Percentiles rank a stretch among this genome's conserved stretches.
phyloP scores from a whole-genome alignment of 2,888 invertebrate species.

The Gymnosoma rotundatum region DNA sequence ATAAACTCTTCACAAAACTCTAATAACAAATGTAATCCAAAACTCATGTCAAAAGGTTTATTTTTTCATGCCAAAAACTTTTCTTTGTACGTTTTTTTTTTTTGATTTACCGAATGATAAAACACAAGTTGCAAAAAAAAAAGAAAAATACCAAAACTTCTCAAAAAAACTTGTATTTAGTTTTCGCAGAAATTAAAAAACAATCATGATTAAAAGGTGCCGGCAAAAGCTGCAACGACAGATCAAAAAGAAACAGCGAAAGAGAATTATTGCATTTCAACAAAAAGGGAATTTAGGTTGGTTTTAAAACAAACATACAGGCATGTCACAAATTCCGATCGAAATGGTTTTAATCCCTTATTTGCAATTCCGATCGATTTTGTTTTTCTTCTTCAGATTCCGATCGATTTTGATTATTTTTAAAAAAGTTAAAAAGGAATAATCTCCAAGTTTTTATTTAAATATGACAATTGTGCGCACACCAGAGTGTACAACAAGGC shows the following conservation, averaged over 20 bases:
- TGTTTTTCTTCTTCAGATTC: too few species aligned
- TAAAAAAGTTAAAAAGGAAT: too few species aligned
- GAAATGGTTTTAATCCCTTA: too few species aligned
- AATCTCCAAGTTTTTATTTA: too few species aligned
- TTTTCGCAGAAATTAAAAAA: conserved; percentile 61
- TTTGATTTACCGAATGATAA: conserved; percentile 36
- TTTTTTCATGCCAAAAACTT: background rate
- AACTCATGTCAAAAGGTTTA: conserved; percentile 17
- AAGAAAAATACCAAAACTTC: conserved; percentile 36
- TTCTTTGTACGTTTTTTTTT: background rate
- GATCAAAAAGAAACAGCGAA: background rate
- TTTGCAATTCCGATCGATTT: too few species aligned
- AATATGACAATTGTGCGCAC: too few species aligned
- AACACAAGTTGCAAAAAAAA: background rate
- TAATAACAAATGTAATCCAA: conserved; percentile 26
- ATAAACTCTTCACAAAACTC: too few species aligned
- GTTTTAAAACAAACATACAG: background rate
- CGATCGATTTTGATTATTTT: too few species aligned
- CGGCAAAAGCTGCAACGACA: conserved; percentile 5
- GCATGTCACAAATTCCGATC: too few species aligned
- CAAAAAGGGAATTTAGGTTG: background rate
- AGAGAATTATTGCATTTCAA: background rate
- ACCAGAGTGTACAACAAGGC: too few species aligned
- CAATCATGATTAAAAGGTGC: conserved; percentile 52
- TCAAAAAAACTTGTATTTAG: conserved; percentile 42